Evolutionary conservation across 1,140 invertebrate genomes (phyloP), one percentile per base, ranked within the genome.

Genomic region (Papilio polytes): DNA sequence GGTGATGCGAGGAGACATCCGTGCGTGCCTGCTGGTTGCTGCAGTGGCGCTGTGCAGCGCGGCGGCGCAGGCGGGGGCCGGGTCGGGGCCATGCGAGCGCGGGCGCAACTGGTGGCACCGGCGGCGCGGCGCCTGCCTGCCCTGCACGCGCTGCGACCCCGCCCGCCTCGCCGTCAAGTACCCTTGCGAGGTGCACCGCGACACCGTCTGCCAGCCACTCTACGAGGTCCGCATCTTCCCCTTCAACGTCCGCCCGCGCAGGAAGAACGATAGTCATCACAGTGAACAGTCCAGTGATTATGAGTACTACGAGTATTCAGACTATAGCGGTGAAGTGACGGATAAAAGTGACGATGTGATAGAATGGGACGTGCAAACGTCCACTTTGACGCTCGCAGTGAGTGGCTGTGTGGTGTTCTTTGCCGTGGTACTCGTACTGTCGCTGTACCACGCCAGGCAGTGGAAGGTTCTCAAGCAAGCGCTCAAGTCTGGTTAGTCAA

Each of bases 131-230:
- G 86, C 85, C 80, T 97, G 97, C 90, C 89, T 95, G 81, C 95
- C 96, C 53, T 97, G 97, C 92, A 96, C 96, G 10, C 93, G 93
- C 85, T 97, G 97, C 90, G 95, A 96, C 83, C 93, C 95, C 18
- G 91, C 92, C 46, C 90, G 86, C 73, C 90, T 95, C 53, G 96
- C 96, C n/a, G 96, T 97, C 8, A 84, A 96, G 31, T 95, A 95
- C 79, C 96, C 96, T 51, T 97, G 97, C 88, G 95, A 96, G 48
- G 88, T 96, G 9, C 96, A 97, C 90, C 91, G 96, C 44, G 96
- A 97, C 90, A 96, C 97, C 0, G 91, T 96, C 66, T 97, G 97
- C 93, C 96, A 96, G 6, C 95, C 96, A 2, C 89, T 97, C 3
- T 95, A 95, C 22, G 95, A 96, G 74, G 92, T 97, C 72, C 91